Evolutionary conservation across 2,888 invertebrate genomes (phyloP), one percentile per base, ranked within the genome.

Genomic region (Polietes domitor): DNA sequence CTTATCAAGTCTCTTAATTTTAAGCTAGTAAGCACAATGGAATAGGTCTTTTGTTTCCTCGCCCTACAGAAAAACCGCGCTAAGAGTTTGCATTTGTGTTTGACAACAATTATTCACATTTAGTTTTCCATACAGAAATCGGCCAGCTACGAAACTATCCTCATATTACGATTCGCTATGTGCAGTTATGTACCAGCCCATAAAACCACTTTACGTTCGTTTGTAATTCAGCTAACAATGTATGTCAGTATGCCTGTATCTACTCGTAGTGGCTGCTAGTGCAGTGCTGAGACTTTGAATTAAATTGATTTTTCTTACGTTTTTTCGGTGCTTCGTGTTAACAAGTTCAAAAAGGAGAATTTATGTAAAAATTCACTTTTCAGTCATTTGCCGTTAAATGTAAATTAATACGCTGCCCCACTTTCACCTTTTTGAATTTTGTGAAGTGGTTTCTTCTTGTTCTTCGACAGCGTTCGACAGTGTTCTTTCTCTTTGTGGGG

Each of bases 311-410:
- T 72, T 28, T 28, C 28, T 63, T 53, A n/a, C 12, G 1, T 71
- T 50, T 47, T 47, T 61, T 28, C 28, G 61, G 15, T 28, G 61
- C 61, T 61, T 61, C 28, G 61, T n/a, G n/a, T 28, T 61, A 28
- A 61, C 28, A 26, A 55, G 26, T 17, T 61, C 17, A 26, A 77
- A n/a, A 41, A 0, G 12, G 21, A 32, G 28, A n/a, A 47, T 47
- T 47, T 47, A 10, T 17, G 37, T 17, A 72, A 55, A 55, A 74
- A 63, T 74, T 61, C 63, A 63, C 47, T 74, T 68, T 65, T 43
- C 68, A 21, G 37, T 68, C 68, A 68, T 68, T 68, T 68, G 68
- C 68, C 43, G 68, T 68, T 68, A 68, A 68, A 68, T 68, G 68
- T 43, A 68, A 68, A 68, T 68, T 68, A 41, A 68, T 68, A 68